phyloP scores from a whole-genome alignment of 2,888 invertebrate genomes.

The Ochropacha duplaris region DNA sequence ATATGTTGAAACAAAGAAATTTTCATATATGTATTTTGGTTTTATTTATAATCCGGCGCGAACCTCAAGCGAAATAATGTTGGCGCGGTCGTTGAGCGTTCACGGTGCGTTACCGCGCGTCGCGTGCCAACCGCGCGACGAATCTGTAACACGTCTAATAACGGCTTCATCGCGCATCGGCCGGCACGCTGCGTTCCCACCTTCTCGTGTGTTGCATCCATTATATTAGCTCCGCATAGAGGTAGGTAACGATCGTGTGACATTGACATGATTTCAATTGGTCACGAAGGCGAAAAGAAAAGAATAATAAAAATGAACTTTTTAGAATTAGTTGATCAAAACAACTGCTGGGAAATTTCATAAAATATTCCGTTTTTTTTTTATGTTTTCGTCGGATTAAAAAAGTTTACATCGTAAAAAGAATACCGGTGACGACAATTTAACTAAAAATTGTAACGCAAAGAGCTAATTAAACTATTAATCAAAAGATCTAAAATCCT shows the following conservation, averaged over 20 bases:
- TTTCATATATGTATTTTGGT: not conserved
- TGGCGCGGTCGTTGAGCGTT: slow-evolving; percentile 45
- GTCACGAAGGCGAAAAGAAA: slow-evolving; percentile 34
- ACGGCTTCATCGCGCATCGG: slow-evolving; percentile 43
- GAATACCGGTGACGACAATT: too few species aligned
- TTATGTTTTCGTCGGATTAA: not conserved
- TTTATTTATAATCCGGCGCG: slow-evolving; percentile 11
- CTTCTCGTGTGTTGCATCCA: slow-evolving; percentile 60
- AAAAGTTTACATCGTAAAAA: not conserved
- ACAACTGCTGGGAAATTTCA: not conserved
- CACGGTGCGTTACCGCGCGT: slow-evolving; percentile 55
- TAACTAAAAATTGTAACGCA: too few species aligned
- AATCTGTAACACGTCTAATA: slow-evolving; percentile 60
- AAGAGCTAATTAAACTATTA: too few species aligned
- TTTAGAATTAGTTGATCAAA: not conserved
- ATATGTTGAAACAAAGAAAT: not conserved
- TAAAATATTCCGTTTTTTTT: not conserved
- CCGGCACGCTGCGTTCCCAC: slow-evolving; percentile 20
- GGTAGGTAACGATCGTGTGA: slow-evolving; percentile 33
- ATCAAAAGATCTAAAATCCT: too few species aligned
- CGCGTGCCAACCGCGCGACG: slow-evolving; percentile 62
- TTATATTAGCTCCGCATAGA: slow-evolving; percentile 51
- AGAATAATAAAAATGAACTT: not conserved
- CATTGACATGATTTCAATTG: slow-evolving; percentile 52
- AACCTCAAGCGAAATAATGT: slow-evolving; percentile 24